Evolutionary conservation across 2,797 vertebrate genomes (phyloP).

Genomic region (Artibeus lituratus): DNA sequence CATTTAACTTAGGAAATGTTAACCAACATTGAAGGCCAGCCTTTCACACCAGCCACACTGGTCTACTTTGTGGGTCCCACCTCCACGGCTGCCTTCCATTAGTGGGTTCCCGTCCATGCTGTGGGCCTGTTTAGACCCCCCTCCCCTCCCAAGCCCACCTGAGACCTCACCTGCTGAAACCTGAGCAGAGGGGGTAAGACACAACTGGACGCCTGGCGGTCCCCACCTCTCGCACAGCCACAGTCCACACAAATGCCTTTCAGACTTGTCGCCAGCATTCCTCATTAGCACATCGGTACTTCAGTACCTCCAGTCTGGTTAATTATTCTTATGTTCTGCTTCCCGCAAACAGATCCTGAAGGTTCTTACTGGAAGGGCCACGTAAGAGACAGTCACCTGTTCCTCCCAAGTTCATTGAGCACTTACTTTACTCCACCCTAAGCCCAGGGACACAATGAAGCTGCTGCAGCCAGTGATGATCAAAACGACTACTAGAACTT

Average conservation of each 20-base stretch:
- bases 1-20: neutral
- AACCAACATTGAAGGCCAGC: neutral
- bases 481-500: neutral
- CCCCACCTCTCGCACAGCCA: no score
- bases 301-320: no score
- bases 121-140: rapidly evolving
- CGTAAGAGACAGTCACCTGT: neutral
- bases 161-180: neutral
- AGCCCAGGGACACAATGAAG: neutral
- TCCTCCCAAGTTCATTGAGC: neutral
- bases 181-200: neutral
- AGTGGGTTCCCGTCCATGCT: rapidly evolving
- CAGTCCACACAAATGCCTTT: no score
- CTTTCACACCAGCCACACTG: neutral
- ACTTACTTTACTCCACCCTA: neutral
- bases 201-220: rapidly evolving
- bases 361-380: neutral
- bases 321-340: no score
- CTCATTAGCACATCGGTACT: neutral
- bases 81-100: neutral
- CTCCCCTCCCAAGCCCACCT: neutral
- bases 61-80: rapidly evolving
- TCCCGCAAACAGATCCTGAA: neutral
- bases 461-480: neutral
- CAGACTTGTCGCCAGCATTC: neutral